Evolutionary conservation across 2,888 invertebrate genomes (phyloP).

Genomic region (Rhagonycha lutea): DNA sequence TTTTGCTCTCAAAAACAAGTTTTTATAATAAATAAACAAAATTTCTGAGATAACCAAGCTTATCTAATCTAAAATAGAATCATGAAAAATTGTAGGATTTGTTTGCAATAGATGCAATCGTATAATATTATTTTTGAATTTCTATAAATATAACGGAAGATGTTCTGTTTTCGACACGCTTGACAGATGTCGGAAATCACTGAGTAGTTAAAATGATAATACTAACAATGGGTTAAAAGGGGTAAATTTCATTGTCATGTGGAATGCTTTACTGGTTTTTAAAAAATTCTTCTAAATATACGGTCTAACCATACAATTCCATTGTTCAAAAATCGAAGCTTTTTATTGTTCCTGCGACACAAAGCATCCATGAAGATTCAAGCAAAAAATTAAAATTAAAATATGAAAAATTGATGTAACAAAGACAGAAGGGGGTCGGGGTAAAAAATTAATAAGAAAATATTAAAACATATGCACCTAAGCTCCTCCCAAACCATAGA

Average conservation of each 20-base stretch:
- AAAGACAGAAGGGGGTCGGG: no score
- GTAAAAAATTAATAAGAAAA: no score
- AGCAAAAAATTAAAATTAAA: no score
- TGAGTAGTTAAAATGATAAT: conserved; percentile 7
- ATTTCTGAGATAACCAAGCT: background rate
- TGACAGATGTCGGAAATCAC: conserved; percentile 12
- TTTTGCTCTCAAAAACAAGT: no score
- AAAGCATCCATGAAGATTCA: no score
- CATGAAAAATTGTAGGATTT: background rate
- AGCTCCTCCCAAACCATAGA: no score
- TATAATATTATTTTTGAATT: background rate
- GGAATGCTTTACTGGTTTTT: background rate
- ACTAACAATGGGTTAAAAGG: background rate
- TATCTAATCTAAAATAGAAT: background rate
- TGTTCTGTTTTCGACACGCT: background rate
- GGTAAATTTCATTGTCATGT: background rate
- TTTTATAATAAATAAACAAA: background rate
- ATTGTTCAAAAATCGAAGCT: background rate
- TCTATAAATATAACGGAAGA: conserved; percentile 3
- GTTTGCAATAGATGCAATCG: background rate
- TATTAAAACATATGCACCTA: no score
- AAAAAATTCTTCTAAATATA: background rate
- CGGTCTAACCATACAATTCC: background rate
- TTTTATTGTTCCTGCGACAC: background rate
- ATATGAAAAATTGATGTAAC: no score